These are phyloP conservation scores for Dynastes hyllus DNA, from an alignment of 2,888 invertebrate species.

Conservation along the genomic window DNA sequence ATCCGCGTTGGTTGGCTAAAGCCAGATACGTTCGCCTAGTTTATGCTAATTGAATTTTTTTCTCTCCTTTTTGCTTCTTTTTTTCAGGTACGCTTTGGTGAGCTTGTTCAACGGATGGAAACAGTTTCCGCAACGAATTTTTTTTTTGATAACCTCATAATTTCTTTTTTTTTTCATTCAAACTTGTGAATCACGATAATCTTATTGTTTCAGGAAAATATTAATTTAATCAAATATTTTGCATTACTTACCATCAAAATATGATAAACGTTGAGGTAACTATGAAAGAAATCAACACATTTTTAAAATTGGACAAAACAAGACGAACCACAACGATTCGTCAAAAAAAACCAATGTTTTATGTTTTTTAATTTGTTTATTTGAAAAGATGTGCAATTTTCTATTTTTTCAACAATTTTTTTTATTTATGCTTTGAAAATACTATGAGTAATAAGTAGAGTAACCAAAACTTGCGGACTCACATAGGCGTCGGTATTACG, in stretches of 20 bases:
- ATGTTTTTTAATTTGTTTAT: too few species aligned
- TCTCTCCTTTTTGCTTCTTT: conserved; percentile 17
- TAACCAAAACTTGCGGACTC: too few species aligned
- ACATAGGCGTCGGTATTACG: too few species aligned
- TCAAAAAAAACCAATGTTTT: too few species aligned
- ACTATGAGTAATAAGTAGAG: too few species aligned
- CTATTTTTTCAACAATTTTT: too few species aligned
- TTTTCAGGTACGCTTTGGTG: conserved; percentile 28
- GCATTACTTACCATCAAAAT: too few species aligned
- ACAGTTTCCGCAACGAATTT: background rate
- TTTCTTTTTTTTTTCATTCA: conserved; percentile 5
- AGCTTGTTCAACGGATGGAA: conserved; percentile 19
- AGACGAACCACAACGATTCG: too few species aligned
- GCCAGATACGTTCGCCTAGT: conserved; percentile 58
- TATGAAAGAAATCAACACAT: background rate
- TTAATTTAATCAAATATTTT: background rate
- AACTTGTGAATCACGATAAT: background rate
- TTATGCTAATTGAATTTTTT: conserved; percentile 57
- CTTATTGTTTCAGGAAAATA: background rate
- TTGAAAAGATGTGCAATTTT: too few species aligned
- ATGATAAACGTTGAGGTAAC: background rate
- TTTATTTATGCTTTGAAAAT: too few species aligned
- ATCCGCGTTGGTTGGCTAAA: conserved; percentile 46
- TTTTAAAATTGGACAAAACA: too few species aligned
- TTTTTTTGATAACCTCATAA: background rate